Conservation (phyloP, 1,140 invertebrate species). For the Bombus turneri region DNA sequence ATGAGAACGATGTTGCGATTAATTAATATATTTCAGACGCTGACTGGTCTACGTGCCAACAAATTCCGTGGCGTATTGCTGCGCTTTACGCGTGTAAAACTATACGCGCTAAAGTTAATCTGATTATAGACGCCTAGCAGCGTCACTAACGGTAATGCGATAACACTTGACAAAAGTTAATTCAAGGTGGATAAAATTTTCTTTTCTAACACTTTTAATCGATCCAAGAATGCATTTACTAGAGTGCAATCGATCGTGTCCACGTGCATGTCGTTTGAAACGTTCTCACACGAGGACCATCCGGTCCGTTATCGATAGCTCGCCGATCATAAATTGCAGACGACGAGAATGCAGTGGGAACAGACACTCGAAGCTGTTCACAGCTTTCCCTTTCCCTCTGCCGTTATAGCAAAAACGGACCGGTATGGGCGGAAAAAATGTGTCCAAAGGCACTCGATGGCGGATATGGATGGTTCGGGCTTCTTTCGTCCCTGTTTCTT, state of each 20-base stretch:
- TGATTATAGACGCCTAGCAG: neutral
- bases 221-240: neutral
- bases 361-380: conserved; percentile 30
- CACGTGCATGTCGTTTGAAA: neutral
- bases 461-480: conserved; percentile 4
- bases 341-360: conserved; percentile 39
- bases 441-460: conserved; percentile 30
- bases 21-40: no score
- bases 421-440: conserved; percentile 27
- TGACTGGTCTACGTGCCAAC: neutral
- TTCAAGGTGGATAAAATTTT: neutral
- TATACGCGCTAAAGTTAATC: neutral
- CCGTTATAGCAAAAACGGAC: neutral
- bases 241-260: neutral
- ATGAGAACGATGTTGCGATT: no score
- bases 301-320: conserved; percentile 45
- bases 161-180: neutral
- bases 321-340: conserved; percentile 60
- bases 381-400: neutral
- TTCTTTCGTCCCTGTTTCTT: neutral
- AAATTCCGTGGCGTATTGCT: neutral
- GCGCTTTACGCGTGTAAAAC: neutral
- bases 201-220: neutral
- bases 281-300: neutral
- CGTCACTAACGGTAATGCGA: neutral